These are phyloP conservation scores for Microtus pennsylvanicus DNA, from an alignment of 2,113 vertebrate genomes.

Conservation along the genomic window DNA sequence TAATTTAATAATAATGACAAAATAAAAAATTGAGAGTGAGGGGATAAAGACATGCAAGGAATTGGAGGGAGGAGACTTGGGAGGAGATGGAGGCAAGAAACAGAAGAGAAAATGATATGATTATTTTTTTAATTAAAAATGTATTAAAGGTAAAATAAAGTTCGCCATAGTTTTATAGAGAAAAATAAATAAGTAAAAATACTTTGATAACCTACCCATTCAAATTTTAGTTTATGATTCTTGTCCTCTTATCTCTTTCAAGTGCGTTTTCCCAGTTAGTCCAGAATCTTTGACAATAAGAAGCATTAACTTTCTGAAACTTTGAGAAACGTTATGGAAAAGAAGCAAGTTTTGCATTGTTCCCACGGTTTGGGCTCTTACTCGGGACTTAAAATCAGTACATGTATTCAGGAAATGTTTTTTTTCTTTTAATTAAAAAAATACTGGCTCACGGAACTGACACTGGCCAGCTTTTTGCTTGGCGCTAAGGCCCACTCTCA, in stretches of 20 bases:
- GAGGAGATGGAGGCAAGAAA: not conserved
- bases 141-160: not conserved
- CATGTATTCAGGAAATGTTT: not conserved
- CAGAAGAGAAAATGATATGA: not conserved
- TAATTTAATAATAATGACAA: not conserved
- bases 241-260: not conserved
- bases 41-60: not conserved
- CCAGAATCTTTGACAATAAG: not conserved
- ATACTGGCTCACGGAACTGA: not conserved
- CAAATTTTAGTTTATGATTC: not conserved
- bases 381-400: not conserved
- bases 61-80: not conserved
- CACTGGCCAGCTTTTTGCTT: not conserved
- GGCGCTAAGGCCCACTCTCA: not conserved
- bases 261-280: not conserved
- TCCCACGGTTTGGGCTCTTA: not conserved
- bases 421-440: conserved; percentile 46
- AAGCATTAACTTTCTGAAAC: not conserved
- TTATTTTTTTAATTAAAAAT: not conserved
- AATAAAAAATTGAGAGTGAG: not conserved
- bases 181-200: not conserved
- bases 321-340: not conserved
- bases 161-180: not conserved
- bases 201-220: not conserved
- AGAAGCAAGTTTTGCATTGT: not conserved